Base-by-base conservation (phyloP, 2,797 vertebrate species). In the Sibirionetta formosa region DNA sequence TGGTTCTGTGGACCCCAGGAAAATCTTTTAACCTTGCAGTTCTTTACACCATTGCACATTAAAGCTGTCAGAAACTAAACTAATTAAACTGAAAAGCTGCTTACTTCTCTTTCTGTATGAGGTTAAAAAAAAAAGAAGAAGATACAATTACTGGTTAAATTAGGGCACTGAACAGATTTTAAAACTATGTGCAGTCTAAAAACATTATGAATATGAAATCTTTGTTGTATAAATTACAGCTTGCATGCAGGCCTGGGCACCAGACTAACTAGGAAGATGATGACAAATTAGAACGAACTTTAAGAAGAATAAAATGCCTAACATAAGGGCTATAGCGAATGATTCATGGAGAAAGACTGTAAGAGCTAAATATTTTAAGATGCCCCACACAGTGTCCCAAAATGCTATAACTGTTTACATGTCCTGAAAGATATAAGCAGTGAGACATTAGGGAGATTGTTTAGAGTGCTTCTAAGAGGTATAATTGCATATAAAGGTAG, bases 401-500 rank as follows among this genome's bases (percentile, higher is more conserved):
- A 93, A 48, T 63, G 64, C 54, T 70, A 0, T 71, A 89, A 76
- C 51, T 79, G 50, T 92, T 93, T 69, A 60, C 73, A 51, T 56
- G 57, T 36, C 92, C 86, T 90, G 72, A 86, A 95, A 86, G 58
- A 69, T 78, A 73, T 60, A 93, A 96, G 93, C 38, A 56, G 33
- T 2, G 26, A 95, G 63, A 51, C 69, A 85, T 89, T 92, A 84
- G 72, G 50, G 60, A 80, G 75, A 63, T 31, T 65, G 81, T 83
- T 92, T 82, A 82, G 88, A 87, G 78, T 69, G 63, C 58, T 82
- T 93, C 80, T 89, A 71, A 22, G 48, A 51, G 38, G 77, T 86
- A 82, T 90, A 96, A 96, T 91, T 96, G 89, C 72, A 77, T 92
- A 40, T 87, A 94, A 94, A 91, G 80, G 83, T 72, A 96, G 85